Conservation (phyloP, 2,113 vertebrate species). For the Notothenia rossii region DNA sequence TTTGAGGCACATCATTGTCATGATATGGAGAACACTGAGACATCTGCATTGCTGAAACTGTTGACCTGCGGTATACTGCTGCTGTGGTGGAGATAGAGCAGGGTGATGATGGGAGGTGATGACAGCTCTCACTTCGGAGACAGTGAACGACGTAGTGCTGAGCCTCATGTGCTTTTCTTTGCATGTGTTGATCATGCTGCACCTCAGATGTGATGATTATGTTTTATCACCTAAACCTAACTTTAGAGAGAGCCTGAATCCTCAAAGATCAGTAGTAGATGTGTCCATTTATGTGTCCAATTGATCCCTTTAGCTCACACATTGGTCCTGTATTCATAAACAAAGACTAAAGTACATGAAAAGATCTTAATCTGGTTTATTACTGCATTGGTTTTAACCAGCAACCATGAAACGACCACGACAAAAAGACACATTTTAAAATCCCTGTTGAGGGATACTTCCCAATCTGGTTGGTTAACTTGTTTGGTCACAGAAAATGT, state of each 20-base stretch:
- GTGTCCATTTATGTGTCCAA: background rate
- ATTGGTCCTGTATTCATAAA: background rate
- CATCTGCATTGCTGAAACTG: constrained; percentile 25
- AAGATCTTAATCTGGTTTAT: background rate
- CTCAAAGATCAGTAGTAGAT: background rate
- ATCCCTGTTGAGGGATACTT: background rate
- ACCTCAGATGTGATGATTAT: background rate
- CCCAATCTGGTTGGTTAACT: background rate
- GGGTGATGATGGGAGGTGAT: constrained; percentile 26
- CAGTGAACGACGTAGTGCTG: background rate
- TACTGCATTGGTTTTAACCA: constrained; percentile 10
- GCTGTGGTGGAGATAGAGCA: constrained; percentile 9
- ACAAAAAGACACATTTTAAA: background rate
- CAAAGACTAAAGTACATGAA: background rate
- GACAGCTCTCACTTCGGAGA: constrained; percentile 18
- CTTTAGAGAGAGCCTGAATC: background rate
- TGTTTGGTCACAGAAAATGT: background rate
- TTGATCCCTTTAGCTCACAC: background rate
- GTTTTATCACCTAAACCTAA: background rate
- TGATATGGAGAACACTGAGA: constrained; percentile 17
- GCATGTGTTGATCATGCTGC: background rate
- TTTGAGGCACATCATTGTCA: background rate
- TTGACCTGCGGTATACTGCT: background rate
- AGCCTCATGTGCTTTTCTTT: constrained; percentile 23
- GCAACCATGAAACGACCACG: background rate